Conservation (phyloP, 2,888 invertebrate species). For the Papilio protenor region DNA sequence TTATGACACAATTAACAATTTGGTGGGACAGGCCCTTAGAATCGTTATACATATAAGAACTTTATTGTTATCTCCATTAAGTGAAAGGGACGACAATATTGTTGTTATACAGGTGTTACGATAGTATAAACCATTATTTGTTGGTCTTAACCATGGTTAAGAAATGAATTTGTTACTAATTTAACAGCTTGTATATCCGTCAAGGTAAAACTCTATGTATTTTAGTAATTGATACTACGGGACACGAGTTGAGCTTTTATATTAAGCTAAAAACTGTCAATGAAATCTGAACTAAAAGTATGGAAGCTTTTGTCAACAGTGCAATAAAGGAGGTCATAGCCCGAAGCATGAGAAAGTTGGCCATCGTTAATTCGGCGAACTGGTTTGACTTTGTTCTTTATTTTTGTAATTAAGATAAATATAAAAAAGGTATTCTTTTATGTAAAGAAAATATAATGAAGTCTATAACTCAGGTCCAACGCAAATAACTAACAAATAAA, state of each 20-base stretch:
- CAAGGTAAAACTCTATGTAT: not conserved
- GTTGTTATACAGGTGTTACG: too few relatives aligned
- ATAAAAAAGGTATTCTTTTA: not conserved
- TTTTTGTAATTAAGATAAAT: not conserved
- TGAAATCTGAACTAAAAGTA: not conserved
- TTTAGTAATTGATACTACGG: not conserved
- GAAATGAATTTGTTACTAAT: too few relatives aligned
- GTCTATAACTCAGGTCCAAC: not conserved
- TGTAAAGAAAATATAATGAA: not conserved
- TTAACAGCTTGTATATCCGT: too few relatives aligned
- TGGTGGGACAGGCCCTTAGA: too few relatives aligned
- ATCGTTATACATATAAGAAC: too few relatives aligned
- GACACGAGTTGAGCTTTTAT: not conserved
- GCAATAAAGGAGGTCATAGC: constrained; percentile 27
- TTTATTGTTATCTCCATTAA: too few relatives aligned
- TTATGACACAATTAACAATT: too few relatives aligned
- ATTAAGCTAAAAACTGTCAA: not conserved
- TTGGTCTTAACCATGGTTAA: too few relatives aligned
- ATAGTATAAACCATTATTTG: too few relatives aligned
- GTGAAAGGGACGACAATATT: too few relatives aligned
- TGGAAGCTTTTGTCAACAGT: not conserved
- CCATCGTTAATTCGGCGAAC: constrained; percentile 6
- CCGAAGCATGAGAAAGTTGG: constrained; percentile 35
- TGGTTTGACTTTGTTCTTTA: constrained; percentile 21
- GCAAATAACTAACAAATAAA: not conserved